These are phyloP conservation scores for Zaprionus davidi DNA, from an alignment of 1,140 invertebrate genomes.

Conservation along the genomic window DNA sequence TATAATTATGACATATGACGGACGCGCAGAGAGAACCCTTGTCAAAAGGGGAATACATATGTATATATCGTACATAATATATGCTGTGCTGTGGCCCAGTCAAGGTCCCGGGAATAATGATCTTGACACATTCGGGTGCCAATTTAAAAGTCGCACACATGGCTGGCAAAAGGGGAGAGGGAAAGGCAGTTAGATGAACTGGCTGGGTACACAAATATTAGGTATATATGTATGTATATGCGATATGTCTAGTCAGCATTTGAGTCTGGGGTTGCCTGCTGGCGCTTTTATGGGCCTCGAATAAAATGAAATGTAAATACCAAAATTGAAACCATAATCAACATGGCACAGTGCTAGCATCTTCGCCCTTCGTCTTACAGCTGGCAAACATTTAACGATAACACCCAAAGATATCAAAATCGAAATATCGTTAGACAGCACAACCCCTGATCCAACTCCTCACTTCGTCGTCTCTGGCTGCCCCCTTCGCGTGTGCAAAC, in stretches of 20 bases:
- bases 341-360: slow-evolving; percentile 60
- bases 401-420: slow-evolving; percentile 82
- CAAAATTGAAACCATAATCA: slow-evolving; percentile 77
- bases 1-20: slow-evolving; percentile 79
- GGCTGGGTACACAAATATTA: neutral
- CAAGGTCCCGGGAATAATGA: slow-evolving; percentile 39
- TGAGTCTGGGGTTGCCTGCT: neutral
- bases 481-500: slow-evolving; percentile 56
- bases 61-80: slow-evolving; percentile 52
- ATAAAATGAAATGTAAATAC: slow-evolving; percentile 76
- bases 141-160: slow-evolving; percentile 69
- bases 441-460: slow-evolving; percentile 9
- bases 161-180: slow-evolving; percentile 21
- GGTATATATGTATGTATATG: neutral
- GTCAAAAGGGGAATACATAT: slow-evolving; percentile 42
- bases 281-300: slow-evolving; percentile 39
- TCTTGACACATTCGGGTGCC: slow-evolving; percentile 72
- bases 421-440: slow-evolving; percentile 74
- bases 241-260: slow-evolving; percentile 36
- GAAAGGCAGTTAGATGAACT: neutral
- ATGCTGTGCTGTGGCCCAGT: neutral
- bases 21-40: slow-evolving; percentile 57
- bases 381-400: slow-evolving; percentile 79
- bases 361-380: neutral
- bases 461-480: neutral